Base-by-base conservation (phyloP, 2,797 vertebrate genomes). In the Anabas testudineus region DNA sequence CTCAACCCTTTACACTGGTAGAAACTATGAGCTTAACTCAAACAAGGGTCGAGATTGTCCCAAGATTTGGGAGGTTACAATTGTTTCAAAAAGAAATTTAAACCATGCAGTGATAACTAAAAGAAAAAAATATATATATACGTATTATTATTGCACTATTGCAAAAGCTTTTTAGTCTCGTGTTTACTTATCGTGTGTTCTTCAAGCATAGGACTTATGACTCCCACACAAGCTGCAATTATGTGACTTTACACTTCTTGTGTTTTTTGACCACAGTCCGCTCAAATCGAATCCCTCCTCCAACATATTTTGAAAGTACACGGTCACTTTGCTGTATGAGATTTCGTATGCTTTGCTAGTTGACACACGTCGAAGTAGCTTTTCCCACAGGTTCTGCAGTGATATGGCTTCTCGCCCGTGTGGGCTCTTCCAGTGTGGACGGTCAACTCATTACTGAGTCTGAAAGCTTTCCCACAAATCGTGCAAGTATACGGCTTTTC, bases 361-460 rank as follows among this genome's bases (percentile, higher is more conserved):
- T 46, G 8, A 21, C 28, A 34, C 19, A 24, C 26, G 18, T 26
- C 15, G 10, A 12, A 9, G 16, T 22, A 47, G 3, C 22, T 18
- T 26, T 41, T 56, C 14, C 36, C 54, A 41, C 54, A 26, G 4
- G 54, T 56, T 21, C 26, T 56, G 36, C 54, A 56, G 21, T 2
- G 22, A 36, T 41, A 26, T 2, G 21, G 54, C 14, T 41, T 56
- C 21, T 39, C 21, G 15, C 22, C 22, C 2, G 46, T 26, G 22
- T 48, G 21, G 21, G 4, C 21, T 24, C 12, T 22, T 22, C 19
- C 43, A 4, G n/a, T 46, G 43, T 46, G 43, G 19, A 14, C 21
- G 13, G 4, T 24, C 12, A 47, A 47, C 13, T 47, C 10, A 22
- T 21, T 24, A 7, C 10, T 13, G 14, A 22, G 12, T 22, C 21